A percentile compares a stretch with the other conserved stretches of the same genome.
Evolutionary conservation across 2,888 invertebrate species (phyloP).

Genomic region (Acanthosepion pharaonis): DNA sequence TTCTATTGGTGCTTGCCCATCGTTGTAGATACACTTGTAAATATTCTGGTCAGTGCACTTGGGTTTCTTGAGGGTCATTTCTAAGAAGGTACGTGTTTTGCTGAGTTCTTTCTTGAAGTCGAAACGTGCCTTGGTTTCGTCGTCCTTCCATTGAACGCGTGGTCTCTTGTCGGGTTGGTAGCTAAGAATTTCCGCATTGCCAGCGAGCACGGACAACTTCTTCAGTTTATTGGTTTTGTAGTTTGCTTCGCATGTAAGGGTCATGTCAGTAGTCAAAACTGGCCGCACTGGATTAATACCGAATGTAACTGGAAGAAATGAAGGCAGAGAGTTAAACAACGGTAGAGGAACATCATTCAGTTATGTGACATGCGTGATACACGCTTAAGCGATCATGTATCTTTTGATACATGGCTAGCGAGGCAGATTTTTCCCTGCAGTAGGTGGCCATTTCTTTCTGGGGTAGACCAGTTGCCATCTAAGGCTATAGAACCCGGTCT

Average conservation of each 20-base stretch:
- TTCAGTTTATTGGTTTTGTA: not conserved
- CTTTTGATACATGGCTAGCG: too few relatives aligned
- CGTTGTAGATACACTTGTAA: not conserved
- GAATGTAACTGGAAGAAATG: not conserved
- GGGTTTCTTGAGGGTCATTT: conserved; percentile 8
- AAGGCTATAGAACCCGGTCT: too few relatives aligned
- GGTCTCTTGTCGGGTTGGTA: not conserved
- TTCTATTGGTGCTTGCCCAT: not conserved
- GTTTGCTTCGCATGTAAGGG: not conserved
- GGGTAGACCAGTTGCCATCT: too few relatives aligned
- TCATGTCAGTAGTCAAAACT: not conserved
- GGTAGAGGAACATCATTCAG: too few relatives aligned
- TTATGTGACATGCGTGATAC: too few relatives aligned
- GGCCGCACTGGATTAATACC: not conserved
- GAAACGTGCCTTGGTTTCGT: not conserved
- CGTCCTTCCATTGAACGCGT: not conserved
- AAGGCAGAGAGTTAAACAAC: too few relatives aligned
- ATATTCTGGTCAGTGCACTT: not conserved
- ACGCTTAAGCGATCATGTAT: too few relatives aligned
- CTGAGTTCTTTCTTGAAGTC: conserved; percentile 6
- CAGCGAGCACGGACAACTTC: not conserved
- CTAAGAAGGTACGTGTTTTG: not conserved
- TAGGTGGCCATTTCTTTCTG: too few relatives aligned
- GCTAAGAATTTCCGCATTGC: not conserved
- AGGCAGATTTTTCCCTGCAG: too few relatives aligned